phyloP scores from a whole-genome alignment of 2,888 invertebrate species.

The Ditylenchus weischeri region DNA sequence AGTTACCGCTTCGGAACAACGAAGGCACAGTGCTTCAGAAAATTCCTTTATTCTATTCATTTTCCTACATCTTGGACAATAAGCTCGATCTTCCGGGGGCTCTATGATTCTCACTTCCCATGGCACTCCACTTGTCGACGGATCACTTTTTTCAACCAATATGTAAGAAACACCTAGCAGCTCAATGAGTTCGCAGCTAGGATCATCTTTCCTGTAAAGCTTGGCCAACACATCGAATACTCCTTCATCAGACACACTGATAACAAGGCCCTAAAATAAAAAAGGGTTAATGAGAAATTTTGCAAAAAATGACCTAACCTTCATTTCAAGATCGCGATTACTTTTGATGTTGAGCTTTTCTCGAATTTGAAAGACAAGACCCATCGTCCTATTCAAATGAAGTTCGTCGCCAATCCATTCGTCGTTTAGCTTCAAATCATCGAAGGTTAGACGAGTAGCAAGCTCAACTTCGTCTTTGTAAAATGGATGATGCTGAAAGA shows the following conservation, averaged over 20 bases:
- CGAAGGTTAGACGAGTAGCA: background rate
- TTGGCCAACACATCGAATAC: background rate
- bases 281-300: background rate
- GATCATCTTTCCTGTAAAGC: background rate
- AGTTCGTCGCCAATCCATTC: conserved; percentile 2
- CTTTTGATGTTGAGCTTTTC: background rate
- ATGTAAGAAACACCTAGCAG: conserved; percentile 4
- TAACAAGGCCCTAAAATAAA: conserved; percentile 1
- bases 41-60: background rate
- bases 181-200: conserved; percentile 5
- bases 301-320: background rate
- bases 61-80: conserved; percentile 11
- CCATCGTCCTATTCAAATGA: background rate
- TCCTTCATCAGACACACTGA: background rate
- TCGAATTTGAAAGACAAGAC: background rate
- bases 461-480: background rate
- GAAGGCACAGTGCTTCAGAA: background rate
- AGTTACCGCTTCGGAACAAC: background rate
- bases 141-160: background rate
- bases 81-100: background rate
- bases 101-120: background rate
- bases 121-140: background rate
- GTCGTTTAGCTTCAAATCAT: conserved; percentile 6
- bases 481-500: conserved; percentile 21
- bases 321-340: background rate